A percentile compares a stretch with the other conserved stretches of the same genome.
phyloP scores from a whole-genome alignment of 2,113 vertebrate species.

The Sturnira hondurensis region DNA sequence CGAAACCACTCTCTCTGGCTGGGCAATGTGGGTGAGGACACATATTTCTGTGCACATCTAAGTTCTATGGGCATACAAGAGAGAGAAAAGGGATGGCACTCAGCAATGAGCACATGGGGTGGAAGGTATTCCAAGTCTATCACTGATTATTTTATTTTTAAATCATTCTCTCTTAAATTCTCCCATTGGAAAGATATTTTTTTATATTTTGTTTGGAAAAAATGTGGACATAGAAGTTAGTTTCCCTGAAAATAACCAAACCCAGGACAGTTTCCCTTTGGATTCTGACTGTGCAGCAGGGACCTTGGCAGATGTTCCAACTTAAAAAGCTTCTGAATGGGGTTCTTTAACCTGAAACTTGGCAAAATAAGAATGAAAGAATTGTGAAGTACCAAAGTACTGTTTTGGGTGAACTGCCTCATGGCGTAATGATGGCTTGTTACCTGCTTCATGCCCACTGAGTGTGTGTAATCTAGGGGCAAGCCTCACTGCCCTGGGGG shows the following conservation, averaged over 20 bases:
- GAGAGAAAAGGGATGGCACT: not conserved
- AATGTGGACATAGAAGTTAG: not conserved
- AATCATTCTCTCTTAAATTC: not conserved
- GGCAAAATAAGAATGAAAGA: not conserved
- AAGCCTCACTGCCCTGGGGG: not conserved
- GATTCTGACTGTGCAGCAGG: not conserved
- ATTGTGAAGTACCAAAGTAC: not conserved
- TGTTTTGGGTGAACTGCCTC: not conserved
- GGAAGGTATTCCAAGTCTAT: not conserved
- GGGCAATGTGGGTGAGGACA: too few species aligned
- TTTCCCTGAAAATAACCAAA: not conserved
- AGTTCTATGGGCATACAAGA: rapidly evolving
- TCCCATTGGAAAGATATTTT: not conserved
- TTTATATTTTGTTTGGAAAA: not conserved
- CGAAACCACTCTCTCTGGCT: not conserved
- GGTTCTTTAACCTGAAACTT: not conserved
- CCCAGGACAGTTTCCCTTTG: not conserved
- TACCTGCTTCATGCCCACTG: not conserved
- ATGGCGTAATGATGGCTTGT: not conserved
- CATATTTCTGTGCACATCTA: rapidly evolving
- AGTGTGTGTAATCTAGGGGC: not conserved
- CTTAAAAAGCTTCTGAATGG: not conserved
- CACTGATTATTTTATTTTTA: not conserved
- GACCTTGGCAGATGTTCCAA: not conserved
- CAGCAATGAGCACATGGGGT: not conserved